Evolutionary conservation across 1,140 invertebrate species (phyloP).

Genomic region (Camponotus floridanus): DNA sequence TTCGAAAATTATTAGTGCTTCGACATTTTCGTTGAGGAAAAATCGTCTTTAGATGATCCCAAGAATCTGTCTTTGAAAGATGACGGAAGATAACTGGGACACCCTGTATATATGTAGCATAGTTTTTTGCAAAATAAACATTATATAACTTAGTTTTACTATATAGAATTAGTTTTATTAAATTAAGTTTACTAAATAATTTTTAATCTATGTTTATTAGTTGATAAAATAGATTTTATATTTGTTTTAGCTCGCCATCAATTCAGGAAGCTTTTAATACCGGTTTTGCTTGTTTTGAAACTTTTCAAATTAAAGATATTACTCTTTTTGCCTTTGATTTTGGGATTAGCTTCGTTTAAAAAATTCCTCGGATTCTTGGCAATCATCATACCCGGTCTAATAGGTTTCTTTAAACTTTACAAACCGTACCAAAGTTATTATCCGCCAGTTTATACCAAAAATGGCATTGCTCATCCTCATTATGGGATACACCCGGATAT

Average conservation of each 20-base stretch:
- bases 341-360: slow-evolving; percentile 93
- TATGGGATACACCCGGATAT: slow-evolving; percentile 83
- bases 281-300: slow-evolving; percentile 92
- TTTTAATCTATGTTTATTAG: not conserved
- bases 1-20: no score
- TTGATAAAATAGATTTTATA: not conserved
- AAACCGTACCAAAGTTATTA: slow-evolving; percentile 85
- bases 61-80: no score
- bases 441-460: slow-evolving; percentile 86
- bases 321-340: slow-evolving; percentile 92
- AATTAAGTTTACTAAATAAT: slow-evolving; percentile 1
- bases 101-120: no score
- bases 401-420: slow-evolving; percentile 93
- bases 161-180: not conserved
- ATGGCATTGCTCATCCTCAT: slow-evolving; percentile 85
- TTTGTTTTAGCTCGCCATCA: slow-evolving; percentile 90
- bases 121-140: not conserved
- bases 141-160: not conserved
- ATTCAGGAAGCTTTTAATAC: slow-evolving; percentile 93
- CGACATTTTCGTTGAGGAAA: no score
- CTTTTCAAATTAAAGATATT: slow-evolving; percentile 94
- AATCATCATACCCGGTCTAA: slow-evolving; percentile 91
- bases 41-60: no score
- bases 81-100: no score
- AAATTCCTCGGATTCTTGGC: slow-evolving; percentile 93